phyloP scores from a whole-genome alignment of 2,888 invertebrate species.

The Muschampia plurimacula region DNA sequence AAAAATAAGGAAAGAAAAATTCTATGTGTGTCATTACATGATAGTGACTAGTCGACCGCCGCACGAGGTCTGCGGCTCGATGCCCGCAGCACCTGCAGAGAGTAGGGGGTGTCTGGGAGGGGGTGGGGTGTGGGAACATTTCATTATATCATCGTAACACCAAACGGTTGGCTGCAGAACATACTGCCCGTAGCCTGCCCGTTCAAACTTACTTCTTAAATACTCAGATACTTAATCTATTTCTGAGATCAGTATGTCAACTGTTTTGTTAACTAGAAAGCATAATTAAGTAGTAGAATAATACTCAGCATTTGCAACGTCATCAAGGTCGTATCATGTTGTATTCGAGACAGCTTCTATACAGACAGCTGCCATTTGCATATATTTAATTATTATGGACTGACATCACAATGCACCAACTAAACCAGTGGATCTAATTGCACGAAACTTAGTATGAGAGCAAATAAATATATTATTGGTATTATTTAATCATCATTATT shows the following conservation, averaged over 20 bases:
- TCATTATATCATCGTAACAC: slow-evolving; percentile 50
- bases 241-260: neutral
- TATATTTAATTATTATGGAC: too few relatives aligned
- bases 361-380: too few relatives aligned
- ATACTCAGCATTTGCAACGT: slow-evolving; percentile 60
- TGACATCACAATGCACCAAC: too few relatives aligned
- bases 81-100: slow-evolving; percentile 69
- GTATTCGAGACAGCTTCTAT: too few relatives aligned
- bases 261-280: slow-evolving; percentile 40
- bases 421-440: too few relatives aligned
- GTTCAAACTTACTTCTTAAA: slow-evolving; percentile 19
- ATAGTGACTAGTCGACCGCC: slow-evolving; percentile 67
- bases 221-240: neutral
- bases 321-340: slow-evolving; percentile 52
- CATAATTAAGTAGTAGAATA: slow-evolving; percentile 18
- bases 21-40: slow-evolving; percentile 82
- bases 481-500: too few relatives aligned
- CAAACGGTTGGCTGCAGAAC: slow-evolving; percentile 38
- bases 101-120: slow-evolving; percentile 61
- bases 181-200: neutral
- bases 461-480: too few relatives aligned
- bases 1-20: slow-evolving; percentile 70
- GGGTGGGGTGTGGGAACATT: slow-evolving; percentile 56
- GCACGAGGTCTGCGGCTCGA: slow-evolving; percentile 60
- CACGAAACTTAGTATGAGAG: too few relatives aligned